Evolutionary conservation across 2,113 vertebrate genomes (phyloP).

Genomic region (Corythornis vintsioides): DNA sequence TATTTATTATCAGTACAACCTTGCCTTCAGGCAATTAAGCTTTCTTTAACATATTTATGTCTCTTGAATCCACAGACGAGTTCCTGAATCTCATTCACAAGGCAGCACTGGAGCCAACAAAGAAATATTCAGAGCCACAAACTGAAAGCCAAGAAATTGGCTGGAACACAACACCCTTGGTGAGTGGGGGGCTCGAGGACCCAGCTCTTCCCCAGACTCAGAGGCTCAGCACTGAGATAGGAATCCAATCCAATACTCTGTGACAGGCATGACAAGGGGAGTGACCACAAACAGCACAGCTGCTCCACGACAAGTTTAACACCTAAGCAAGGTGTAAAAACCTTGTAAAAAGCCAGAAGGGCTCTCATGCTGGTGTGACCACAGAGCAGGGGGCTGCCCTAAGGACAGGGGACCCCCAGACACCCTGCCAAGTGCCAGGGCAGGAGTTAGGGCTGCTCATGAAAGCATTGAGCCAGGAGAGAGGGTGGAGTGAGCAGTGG

Average conservation of each 20-base stretch:
- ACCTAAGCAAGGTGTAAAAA: not conserved
- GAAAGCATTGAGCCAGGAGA: not conserved
- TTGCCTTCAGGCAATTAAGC: not conserved
- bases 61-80: conserved; percentile 66
- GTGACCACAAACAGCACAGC: not conserved
- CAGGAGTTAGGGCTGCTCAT: not conserved
- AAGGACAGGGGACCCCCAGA: not conserved
- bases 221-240: not conserved
- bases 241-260: not conserved
- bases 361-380: not conserved
- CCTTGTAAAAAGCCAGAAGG: not conserved
- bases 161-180: conserved; percentile 85
- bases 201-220: not conserved
- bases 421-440: not conserved
- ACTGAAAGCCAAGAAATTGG: conserved; percentile 91
- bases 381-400: not conserved
- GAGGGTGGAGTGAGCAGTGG: not conserved
- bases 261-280: not conserved
- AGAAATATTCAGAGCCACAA: conserved; percentile 83
- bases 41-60: not conserved
- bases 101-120: conserved; percentile 78
- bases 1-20: not conserved
- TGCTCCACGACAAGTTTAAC: not conserved
- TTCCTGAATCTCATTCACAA: conserved; percentile 81
- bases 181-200: conserved; percentile 58